Percentiles rank a stretch among this genome's conserved stretches.
Conservation (phyloP, 2,113 vertebrate species). For the Amblyopsis rosae region DNA sequence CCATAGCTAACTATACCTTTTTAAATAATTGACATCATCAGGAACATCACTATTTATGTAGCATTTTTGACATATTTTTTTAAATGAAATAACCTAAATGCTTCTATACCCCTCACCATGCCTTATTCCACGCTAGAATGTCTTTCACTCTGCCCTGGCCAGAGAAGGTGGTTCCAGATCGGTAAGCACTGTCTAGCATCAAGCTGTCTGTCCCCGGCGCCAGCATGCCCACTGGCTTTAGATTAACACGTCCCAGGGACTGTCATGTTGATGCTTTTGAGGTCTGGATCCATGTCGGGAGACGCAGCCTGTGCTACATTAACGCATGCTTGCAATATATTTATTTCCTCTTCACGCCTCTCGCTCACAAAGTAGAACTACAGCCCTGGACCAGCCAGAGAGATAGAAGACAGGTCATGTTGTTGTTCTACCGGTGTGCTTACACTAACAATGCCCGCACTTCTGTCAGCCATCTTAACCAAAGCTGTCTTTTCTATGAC, state of each 20-base stretch:
- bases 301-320: constrained; percentile 24
- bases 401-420: not conserved
- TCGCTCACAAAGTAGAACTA: constrained; percentile 30
- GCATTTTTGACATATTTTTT: too few relatives aligned
- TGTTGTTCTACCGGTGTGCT: constrained; percentile 46
- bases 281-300: not conserved
- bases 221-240: constrained; percentile 65
- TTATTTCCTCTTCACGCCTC: constrained; percentile 6
- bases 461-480: constrained; percentile 11
- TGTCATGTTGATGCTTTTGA: not conserved
- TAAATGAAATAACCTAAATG: too few relatives aligned
- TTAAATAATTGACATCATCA: too few relatives aligned
- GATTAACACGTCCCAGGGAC: constrained; percentile 21
- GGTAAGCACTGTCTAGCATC: constrained; percentile 84
- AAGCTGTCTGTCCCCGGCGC: constrained; percentile 62
- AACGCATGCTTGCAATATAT: constrained; percentile 61
- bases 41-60: too few relatives aligned
- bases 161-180: constrained; percentile 92
- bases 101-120: constrained; percentile 21
- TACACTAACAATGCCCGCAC: constrained; percentile 61
- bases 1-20: too few relatives aligned
- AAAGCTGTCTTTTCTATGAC: not conserved
- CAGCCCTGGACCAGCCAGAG: constrained; percentile 3
- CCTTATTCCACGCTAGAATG: constrained; percentile 86
- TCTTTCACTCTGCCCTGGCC: constrained; percentile 99